These are phyloP conservation scores for Planococcus citri DNA, from an alignment of 1,140 invertebrate species.

Conservation along the genomic window DNA sequence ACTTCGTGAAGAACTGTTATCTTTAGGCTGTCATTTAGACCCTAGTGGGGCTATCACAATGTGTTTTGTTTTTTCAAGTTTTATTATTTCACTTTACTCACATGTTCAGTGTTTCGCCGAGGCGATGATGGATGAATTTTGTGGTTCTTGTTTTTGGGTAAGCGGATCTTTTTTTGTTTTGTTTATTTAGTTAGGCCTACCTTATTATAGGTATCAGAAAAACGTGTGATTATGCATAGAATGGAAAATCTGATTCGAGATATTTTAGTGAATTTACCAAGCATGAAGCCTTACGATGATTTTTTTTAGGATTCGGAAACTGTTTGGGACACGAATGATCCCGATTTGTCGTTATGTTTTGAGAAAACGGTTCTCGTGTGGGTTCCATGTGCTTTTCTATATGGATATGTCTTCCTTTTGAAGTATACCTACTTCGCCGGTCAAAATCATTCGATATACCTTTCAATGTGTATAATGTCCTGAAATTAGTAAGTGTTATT, in stretches of 20 bases:
- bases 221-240: too few species aligned
- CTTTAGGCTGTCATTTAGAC: too few species aligned
- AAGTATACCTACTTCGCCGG: conserved; percentile 59
- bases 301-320: conserved; percentile 52
- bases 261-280: too few species aligned
- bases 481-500: conserved; percentile 51
- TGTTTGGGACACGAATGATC: conserved; percentile 66
- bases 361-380: conserved; percentile 75
- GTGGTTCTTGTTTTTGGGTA: too few species aligned
- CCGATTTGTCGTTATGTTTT: conserved; percentile 75
- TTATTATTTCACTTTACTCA: too few species aligned
- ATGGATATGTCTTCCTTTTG: conserved; percentile 60
- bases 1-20: too few species aligned
- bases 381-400: conserved; percentile 73
- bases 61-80: too few species aligned
- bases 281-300: conserved; percentile 20
- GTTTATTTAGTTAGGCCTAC: too few species aligned
- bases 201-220: too few species aligned
- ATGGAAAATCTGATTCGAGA: too few species aligned
- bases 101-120: neutral
- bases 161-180: too few species aligned
- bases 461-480: conserved; percentile 62
- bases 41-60: neutral
- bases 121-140: too few species aligned
- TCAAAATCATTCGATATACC: conserved; percentile 68